These are phyloP conservation scores for Siniperca chuatsi DNA, from an alignment of 2,113 vertebrate species.

Conservation along the genomic window DNA sequence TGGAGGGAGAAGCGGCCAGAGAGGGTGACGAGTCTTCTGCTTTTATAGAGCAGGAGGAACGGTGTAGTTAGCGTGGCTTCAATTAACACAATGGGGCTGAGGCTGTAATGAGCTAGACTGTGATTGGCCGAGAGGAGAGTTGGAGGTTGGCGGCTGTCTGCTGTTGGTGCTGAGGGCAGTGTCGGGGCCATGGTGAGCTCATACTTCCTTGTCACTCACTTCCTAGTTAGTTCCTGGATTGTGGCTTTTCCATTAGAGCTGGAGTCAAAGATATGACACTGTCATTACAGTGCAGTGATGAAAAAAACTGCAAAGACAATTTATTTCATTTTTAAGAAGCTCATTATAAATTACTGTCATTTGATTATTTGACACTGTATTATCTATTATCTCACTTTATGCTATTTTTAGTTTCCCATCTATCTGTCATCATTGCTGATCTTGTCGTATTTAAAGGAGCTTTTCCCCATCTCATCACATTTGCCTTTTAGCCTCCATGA, in stretches of 20 bases:
- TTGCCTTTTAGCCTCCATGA: slow-evolving; percentile 30
- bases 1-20: slow-evolving; percentile 79
- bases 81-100: slow-evolving; percentile 84
- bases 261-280: slow-evolving; percentile 72
- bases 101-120: slow-evolving; percentile 79
- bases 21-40: slow-evolving; percentile 77
- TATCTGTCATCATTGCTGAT: slow-evolving; percentile 58
- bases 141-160: slow-evolving; percentile 73
- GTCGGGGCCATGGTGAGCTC: slow-evolving; percentile 71
- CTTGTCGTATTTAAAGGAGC: slow-evolving; percentile 23
- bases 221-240: slow-evolving; percentile 66
- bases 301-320: slow-evolving; percentile 61
- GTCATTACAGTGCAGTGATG: slow-evolving; percentile 65
- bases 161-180: slow-evolving; percentile 70
- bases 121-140: slow-evolving; percentile 77
- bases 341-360: slow-evolving; percentile 73
- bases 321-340: slow-evolving; percentile 72
- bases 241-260: slow-evolving; percentile 74
- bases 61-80: slow-evolving; percentile 82
- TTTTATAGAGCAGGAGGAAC: slow-evolving; percentile 77
- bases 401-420: slow-evolving; percentile 69
- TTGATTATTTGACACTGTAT: slow-evolving; percentile 69
- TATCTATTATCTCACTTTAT: slow-evolving; percentile 67
- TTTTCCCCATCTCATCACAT: slow-evolving; percentile 31
- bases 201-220: slow-evolving; percentile 76